Base-by-base conservation (phyloP, 2,113 vertebrate species). In the Pedionomus torquatus region DNA sequence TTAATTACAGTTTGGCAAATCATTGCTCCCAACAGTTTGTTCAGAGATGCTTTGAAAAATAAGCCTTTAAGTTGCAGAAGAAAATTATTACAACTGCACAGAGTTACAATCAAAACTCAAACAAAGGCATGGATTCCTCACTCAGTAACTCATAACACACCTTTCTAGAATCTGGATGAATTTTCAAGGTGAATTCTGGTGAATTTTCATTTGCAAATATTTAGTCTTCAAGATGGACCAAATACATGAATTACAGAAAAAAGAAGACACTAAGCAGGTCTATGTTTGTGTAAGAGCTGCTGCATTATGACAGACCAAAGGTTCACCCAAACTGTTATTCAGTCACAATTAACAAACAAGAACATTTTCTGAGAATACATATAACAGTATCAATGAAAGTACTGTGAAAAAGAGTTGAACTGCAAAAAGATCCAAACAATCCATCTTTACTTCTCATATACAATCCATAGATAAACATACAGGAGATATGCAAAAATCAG, bases 1-100 rank as follows among this genome's bases (percentile, higher is more conserved):
- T 90, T 93, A 97, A 97, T 95, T 96, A 81, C 77, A 94, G 76
- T 95, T 96, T 97, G 94, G 94, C 96, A 97, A 96, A 87, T 90
- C 88, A 71, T 52, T 84, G 79, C 92, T 94, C 87, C 92, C 92
- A 94, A 95, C 90, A 93, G 88, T 92, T 94, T 93, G n/a, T 68
- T 92, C 96, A 78, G 93, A 94, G 70, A 87, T 55, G 19, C 61
- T 87, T 76, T 46, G 48, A 91, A 96, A 97, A 95, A 95, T 71
- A 94, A 94, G 68, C 46, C 60, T 85, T 63, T 39, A 92, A 92
- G 88, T 93, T 88, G 35, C 39, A 78, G 76, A 92, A 74, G 76
- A 66, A 93, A 74, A 96, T 70, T 49, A 44, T 51, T 93, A 70
- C 51, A 82, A 90, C 51, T 68, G 64, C 68, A 74, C 35, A n/a